Conservation (phyloP, 2,888 invertebrate species). For the Selenia dentaria region DNA sequence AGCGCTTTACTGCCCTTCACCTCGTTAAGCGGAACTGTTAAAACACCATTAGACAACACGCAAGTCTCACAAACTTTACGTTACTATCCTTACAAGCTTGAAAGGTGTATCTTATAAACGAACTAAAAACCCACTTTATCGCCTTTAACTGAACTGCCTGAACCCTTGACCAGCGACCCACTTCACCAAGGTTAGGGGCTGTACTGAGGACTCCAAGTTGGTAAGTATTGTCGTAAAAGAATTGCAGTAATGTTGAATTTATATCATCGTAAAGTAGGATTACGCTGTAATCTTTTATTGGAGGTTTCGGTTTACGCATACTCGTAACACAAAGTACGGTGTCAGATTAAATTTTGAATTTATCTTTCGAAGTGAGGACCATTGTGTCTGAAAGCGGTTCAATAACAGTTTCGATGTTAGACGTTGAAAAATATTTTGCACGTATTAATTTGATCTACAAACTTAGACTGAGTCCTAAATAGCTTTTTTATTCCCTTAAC, state of each 20-base stretch:
- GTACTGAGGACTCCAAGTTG: constrained; percentile 50
- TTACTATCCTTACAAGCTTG: constrained; percentile 2
- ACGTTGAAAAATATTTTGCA: constrained; percentile 2
- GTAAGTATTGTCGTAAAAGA: constrained; percentile 57
- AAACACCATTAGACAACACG: constrained; percentile 1
- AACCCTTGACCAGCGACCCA: constrained; percentile 52
- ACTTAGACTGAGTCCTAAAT: too few relatives aligned
- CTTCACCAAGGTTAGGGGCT: constrained; percentile 36
- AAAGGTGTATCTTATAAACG: constrained; percentile 1
- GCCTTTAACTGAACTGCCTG: constrained; percentile 29
- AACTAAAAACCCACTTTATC: constrained; percentile 24
- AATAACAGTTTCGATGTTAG: constrained; percentile 16
- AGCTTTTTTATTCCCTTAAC: too few relatives aligned
- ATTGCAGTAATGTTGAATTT: constrained; percentile 61
- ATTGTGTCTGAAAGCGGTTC: constrained; percentile 31
- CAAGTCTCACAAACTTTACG: neutral
- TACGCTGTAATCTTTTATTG: constrained; percentile 63
- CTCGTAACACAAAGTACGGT: constrained; percentile 40
- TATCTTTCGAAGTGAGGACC: constrained; percentile 32
- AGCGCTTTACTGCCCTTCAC: too few relatives aligned
- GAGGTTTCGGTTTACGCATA: constrained; percentile 58
- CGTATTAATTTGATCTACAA: too few relatives aligned
- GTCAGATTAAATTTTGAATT: constrained; percentile 39
- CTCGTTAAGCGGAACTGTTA: neutral
- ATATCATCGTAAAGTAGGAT: constrained; percentile 63